A percentile compares a stretch with the other conserved stretches of the same genome.
Conservation (phyloP, 2,113 vertebrate genomes). For the Camarhynchus parvulus region DNA sequence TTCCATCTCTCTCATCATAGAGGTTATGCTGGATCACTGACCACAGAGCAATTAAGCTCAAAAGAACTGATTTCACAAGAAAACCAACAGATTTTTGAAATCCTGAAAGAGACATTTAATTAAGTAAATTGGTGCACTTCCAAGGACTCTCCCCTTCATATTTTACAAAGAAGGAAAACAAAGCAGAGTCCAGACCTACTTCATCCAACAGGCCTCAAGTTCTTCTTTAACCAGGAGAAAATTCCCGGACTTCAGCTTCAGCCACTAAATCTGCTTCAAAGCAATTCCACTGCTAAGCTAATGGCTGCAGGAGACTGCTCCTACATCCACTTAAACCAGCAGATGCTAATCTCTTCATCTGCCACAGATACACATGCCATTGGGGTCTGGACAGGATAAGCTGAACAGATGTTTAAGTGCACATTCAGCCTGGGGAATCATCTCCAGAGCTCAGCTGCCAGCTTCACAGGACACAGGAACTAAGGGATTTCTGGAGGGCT, state of each 20-base stretch:
- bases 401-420: constrained; percentile 25
- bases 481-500: constrained; percentile 1
- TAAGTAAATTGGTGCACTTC: neutral
- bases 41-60: neutral
- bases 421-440: neutral
- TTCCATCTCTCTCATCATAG: neutral
- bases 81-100: neutral
- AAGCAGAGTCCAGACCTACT: neutral
- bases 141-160: neutral
- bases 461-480: constrained; percentile 1
- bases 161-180: neutral
- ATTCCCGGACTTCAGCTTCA: neutral
- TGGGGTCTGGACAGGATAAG: constrained; percentile 54
- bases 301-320: neutral
- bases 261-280: constrained; percentile 50
- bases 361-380: neutral
- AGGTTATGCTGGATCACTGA: neutral
- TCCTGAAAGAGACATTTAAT: neutral
- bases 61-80: neutral
- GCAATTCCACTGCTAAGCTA: constrained; percentile 29
- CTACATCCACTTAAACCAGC: constrained; percentile 27
- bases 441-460: neutral
- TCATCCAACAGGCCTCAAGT: neutral
- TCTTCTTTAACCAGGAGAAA: neutral
- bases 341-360: constrained; percentile 55